phyloP scores from a whole-genome alignment of 1,140 invertebrate species.

The Teleogryllus occipitalis region DNA sequence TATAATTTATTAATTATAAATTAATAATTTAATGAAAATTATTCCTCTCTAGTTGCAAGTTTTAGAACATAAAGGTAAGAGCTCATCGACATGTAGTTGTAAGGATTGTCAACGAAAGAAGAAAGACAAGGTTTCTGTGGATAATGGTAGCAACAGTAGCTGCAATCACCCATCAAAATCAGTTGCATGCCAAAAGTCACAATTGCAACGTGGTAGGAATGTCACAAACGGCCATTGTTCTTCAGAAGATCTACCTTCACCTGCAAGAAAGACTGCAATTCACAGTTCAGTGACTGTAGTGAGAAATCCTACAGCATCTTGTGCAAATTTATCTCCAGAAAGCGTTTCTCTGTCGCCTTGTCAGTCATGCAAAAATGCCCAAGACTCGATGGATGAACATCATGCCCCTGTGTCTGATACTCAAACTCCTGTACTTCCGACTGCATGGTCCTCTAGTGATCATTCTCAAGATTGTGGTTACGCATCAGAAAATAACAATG shows the following conservation, averaged over 20 bases:
- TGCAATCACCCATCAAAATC: constrained; percentile 10
- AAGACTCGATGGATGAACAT: constrained; percentile 17
- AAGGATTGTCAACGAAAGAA: constrained; percentile 33
- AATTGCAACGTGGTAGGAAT: constrained; percentile 6
- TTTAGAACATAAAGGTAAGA: constrained; percentile 39
- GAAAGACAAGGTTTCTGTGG: constrained; percentile 20
- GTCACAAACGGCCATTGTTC: constrained; percentile 9
- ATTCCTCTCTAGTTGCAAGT: constrained; percentile 33
- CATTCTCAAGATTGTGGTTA: constrained; percentile 77
- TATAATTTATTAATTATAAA: too few relatives aligned
- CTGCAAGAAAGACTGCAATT: constrained; percentile 6
- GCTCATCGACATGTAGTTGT: constrained; percentile 35
- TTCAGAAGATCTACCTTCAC: not conserved
- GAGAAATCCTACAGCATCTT: constrained; percentile 2
- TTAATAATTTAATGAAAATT: not conserved
- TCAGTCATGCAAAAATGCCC: constrained; percentile 38
- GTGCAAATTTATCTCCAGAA: not conserved
- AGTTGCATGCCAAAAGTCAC: constrained; percentile 11
- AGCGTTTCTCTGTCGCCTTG: constrained; percentile 26
- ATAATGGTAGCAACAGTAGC: not conserved
- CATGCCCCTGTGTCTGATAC: not conserved
- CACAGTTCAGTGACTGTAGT: not conserved
- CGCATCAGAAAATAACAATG: constrained; percentile 66
- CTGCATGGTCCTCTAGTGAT: constrained; percentile 52
- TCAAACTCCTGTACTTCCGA: not conserved